phyloP scores from a whole-genome alignment of 2,888 invertebrate genomes.

The Atethmia centrago region DNA sequence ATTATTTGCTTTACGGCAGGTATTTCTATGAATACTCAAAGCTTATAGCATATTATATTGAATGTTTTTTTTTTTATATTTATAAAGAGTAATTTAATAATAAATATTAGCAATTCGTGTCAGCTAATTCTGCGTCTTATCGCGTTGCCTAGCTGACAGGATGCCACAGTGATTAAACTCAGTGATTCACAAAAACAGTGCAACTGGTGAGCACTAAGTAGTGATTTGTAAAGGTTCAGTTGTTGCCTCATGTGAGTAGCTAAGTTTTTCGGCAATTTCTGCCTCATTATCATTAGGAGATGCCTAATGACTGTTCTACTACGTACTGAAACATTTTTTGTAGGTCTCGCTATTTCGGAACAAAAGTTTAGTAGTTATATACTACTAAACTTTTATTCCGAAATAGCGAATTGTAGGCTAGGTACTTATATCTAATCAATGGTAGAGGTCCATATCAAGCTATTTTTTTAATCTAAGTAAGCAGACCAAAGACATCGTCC shows the following conservation, averaged over 20 bases:
- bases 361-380: too few relatives aligned
- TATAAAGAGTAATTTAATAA: not conserved
- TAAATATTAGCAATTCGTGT: not conserved
- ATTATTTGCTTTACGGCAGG: not conserved
- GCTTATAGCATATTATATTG: not conserved
- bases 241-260: slow-evolving; percentile 16
- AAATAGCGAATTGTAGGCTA: slow-evolving; percentile 16
- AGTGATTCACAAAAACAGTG: slow-evolving; percentile 2
- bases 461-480: too few relatives aligned
- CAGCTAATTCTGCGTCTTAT: not conserved
- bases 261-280: slow-evolving; percentile 14
- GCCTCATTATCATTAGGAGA: slow-evolving; percentile 21
- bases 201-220: not conserved
- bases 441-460: too few relatives aligned
- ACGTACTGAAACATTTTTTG: not conserved
- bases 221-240: slow-evolving; percentile 17
- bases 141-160: not conserved
- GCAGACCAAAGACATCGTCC: too few relatives aligned
- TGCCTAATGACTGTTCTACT: slow-evolving; percentile 20
- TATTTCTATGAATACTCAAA: slow-evolving; percentile 2
- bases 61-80: not conserved
- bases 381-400: not conserved
- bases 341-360: too few relatives aligned
- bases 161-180: slow-evolving; percentile 10
- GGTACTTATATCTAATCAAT: too few relatives aligned